Percentiles rank a stretch among this genome's conserved stretches.
phyloP scores from a whole-genome alignment of 2,888 invertebrate genomes.

The Encarsia formosa region DNA sequence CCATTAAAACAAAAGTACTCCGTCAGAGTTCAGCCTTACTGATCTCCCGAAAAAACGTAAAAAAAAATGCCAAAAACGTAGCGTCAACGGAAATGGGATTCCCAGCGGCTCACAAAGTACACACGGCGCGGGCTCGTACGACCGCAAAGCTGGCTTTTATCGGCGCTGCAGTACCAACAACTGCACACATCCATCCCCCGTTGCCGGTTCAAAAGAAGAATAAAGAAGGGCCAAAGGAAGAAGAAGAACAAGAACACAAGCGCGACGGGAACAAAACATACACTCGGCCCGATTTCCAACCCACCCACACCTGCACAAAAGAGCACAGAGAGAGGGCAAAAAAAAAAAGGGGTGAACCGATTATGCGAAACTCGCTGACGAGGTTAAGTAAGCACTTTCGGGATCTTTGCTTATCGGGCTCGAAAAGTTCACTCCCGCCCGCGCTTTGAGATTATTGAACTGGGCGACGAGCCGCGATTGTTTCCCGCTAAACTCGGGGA shows the following conservation, averaged over 20 bases:
- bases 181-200: too few relatives aligned
- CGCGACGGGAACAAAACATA: neutral
- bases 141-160: neutral
- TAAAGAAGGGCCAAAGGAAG: neutral
- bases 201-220: neutral
- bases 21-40: too few relatives aligned
- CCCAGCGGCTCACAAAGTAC: too few relatives aligned
- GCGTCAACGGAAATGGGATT: too few relatives aligned
- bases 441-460: neutral
- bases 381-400: slow-evolving; percentile 30
- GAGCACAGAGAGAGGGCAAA: neutral
- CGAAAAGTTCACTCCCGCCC: slow-evolving; percentile 10
- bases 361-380: slow-evolving; percentile 15
- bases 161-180: neutral
- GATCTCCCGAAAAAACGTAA: too few relatives aligned
- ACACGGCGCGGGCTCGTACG: neutral
- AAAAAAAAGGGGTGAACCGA: neutral
- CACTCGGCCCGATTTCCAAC: neutral
- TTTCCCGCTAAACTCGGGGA: too few relatives aligned
- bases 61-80: too few relatives aligned
- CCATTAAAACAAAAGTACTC: too few relatives aligned
- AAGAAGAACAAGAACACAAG: neutral
- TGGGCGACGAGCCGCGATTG: neutral
- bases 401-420: slow-evolving; percentile 29
- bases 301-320: neutral